Evolutionary conservation across 2,113 vertebrate species (phyloP).

Genomic region (Tupaia tana): DNA sequence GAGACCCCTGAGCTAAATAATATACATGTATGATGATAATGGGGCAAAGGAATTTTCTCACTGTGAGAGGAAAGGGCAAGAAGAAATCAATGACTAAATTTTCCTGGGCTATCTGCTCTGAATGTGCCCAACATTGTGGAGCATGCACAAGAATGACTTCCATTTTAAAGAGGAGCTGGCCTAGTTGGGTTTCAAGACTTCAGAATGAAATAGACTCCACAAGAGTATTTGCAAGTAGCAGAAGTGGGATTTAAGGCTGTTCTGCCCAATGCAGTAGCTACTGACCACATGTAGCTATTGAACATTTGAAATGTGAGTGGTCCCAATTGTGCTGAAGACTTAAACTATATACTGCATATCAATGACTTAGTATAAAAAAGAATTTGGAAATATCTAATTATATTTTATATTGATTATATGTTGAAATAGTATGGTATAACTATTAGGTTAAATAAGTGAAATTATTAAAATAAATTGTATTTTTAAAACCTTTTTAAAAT

Average conservation of each 20-base stretch:
- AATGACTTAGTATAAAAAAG: slow-evolving; percentile 15
- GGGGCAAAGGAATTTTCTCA: not conserved
- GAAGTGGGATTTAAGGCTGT: not conserved
- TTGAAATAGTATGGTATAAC: not conserved
- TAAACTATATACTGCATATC: not conserved
- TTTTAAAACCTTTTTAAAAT: not conserved
- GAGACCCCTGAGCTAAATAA: not conserved
- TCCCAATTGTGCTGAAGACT: not conserved
- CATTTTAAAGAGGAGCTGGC: not conserved
- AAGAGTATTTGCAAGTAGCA: not conserved
- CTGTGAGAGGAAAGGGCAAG: not conserved
- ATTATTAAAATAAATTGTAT: slow-evolving; percentile 11
- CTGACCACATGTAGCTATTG: not conserved
- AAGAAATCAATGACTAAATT: not conserved
- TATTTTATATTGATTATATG: not conserved
- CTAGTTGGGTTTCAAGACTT: not conserved
- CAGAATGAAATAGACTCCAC: not conserved
- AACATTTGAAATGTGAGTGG: not conserved
- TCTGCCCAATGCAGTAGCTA: not conserved
- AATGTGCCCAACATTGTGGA: not conserved
- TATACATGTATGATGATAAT: not conserved
- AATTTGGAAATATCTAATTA: not conserved
- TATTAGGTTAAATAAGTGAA: not conserved
- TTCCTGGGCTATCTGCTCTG: not conserved
- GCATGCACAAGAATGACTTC: not conserved